Evolutionary conservation across 2,113 vertebrate genomes (phyloP), one percentile per base, ranked within the genome.

Genomic region (Callionymus lyra): DNA sequence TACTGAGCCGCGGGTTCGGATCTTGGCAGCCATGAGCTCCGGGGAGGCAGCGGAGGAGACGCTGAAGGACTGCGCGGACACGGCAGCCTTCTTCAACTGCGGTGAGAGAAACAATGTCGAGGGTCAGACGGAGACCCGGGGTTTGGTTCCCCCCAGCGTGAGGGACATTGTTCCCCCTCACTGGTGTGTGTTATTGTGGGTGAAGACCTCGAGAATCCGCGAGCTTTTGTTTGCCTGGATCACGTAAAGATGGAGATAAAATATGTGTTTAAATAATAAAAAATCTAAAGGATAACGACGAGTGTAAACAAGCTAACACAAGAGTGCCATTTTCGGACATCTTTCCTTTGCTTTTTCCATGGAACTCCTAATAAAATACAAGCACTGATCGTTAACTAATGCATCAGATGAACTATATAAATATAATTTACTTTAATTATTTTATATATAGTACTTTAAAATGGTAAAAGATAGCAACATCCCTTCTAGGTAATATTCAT

Each of bases 41-140:
- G 90, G 86, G 61, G 93, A 94, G 76, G 91, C 85, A 72, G 82
- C 88, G 38, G 92, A 94, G 63, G 93, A 97, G 76, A 84, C 90
- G 21, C 83, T 89, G 78, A 94, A 92, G 86, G 92, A 96, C 85
- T 84, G 88, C 70, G 83, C 89, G 74, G 93, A 95, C 77, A 88
- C 91, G 76, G 81, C 87, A 68, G 88, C 88, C 69, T 90, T 92
- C 72, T 90, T 90, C 65, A 90, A 91, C 84, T 86, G 89, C 47
- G 93, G 93, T 97, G 79, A 91, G 89, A 27, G 8, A 16, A 9
- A 16, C 38, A 47, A 44, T 9, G 10, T 3, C 12, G 34, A 35
- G 47, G 47, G 34, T 50, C 16, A 27, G 21, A 8, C 21, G 21
- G 21, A 27, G 4, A 10, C 31, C 1, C 50, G 62, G 56, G 60